Evolutionary conservation across 2,113 vertebrate species (phyloP), one percentile per base, ranked within the genome.

Genomic region (Lepisosteus oculatus): DNA sequence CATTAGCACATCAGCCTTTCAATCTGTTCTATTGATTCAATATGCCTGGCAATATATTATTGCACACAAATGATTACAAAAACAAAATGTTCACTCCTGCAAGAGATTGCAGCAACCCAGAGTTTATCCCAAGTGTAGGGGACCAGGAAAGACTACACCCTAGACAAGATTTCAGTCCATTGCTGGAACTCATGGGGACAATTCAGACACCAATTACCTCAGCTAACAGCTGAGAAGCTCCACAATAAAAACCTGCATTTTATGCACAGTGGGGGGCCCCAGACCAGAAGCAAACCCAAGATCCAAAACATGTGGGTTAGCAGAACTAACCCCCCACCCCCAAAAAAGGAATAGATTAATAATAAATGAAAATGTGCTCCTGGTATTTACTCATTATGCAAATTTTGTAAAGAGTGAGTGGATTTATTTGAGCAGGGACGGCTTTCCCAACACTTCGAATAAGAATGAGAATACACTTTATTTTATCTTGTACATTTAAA

Each of bases 1-100:
- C 69, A 74, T 70, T 78, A 65, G 64, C 55, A 12, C 63, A 73
- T 41, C 77, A 41, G 43, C 79, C 74, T 14, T 72, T 80, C 65
- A 72, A 63, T 17, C 59, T 69, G 43, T 11, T 68, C 57, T 72
- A 70, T 68, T 77, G 73, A 80, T 75, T 74, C 63, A 79, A 61
- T 17, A 67, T 14, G n/a, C 56, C 69, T 69, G 71, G 66, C 66
- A 13, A 59, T 55, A 41, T 6, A 54, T 65, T 68, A 64, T 66
- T 69, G 72, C 59, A 42, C 29, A 5, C 61, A 42, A 42, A 63
- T 42, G 8, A 42, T 42, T 63, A 42, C 15, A 42, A 17, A 63
- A 41, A 11, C 43, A 63, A 63, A 2, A 41, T 29, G 29, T 29
- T 29, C 29, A 29, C 29, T 29, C 29, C 29, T 29, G 29, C 29